Conservation (phyloP, 2,888 invertebrate genomes). For the Zaprionus obscuricornis region DNA sequence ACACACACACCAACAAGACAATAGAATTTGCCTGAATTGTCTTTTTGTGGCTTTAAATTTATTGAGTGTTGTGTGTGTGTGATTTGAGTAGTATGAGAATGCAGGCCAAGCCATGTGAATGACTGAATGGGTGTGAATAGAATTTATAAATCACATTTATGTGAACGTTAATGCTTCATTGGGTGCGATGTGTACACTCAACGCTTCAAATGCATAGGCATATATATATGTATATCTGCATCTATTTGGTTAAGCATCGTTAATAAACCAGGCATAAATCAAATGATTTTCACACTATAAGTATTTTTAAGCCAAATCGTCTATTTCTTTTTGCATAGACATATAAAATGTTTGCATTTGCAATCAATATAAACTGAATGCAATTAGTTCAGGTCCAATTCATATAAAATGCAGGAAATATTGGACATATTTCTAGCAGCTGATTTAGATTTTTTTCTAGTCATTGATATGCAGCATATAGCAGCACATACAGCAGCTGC, state of each 20-base stretch:
- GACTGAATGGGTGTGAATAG: slow-evolving; percentile 43
- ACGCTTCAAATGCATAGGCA: no score
- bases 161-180: slow-evolving; percentile 55
- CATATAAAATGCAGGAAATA: slow-evolving; percentile 51
- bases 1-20: slow-evolving; percentile 52
- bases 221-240: no score
- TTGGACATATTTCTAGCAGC: slow-evolving; percentile 61
- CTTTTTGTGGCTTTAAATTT: slow-evolving; percentile 32
- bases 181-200: slow-evolving; percentile 8
- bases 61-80: slow-evolving; percentile 17
- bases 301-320: slow-evolving; percentile 33
- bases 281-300: slow-evolving; percentile 44
- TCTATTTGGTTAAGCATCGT: slow-evolving; percentile 33
- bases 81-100: slow-evolving; percentile 21
- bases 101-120: slow-evolving; percentile 31
- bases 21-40: slow-evolving; percentile 58
- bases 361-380: slow-evolving; percentile 60
- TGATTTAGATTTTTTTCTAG: no score
- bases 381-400: slow-evolving; percentile 79
- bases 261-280: slow-evolving; percentile 69
- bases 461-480: no score
- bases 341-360: slow-evolving; percentile 61
- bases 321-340: no score
- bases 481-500: no score
- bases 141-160: slow-evolving; percentile 34